These are phyloP conservation scores for Aphaenogaster ashmeadi DNA, from an alignment of 1,140 invertebrate species.

Conservation along the genomic window DNA sequence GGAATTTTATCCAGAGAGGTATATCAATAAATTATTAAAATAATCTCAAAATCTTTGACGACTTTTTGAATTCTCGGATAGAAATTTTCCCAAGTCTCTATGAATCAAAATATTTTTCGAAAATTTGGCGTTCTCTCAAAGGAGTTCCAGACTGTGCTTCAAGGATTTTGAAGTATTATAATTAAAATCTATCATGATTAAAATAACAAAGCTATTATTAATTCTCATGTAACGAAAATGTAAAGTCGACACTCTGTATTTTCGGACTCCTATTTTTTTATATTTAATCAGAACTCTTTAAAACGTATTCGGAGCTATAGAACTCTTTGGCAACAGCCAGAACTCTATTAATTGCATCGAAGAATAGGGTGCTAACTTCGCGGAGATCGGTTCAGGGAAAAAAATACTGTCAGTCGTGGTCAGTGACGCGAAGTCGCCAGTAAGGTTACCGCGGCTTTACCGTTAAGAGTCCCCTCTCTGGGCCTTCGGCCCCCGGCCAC, in stretches of 20 bases:
- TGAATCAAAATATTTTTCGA: neutral
- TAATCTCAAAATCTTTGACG: neutral
- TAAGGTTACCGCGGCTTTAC: conserved; percentile 84
- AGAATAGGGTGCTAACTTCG: neutral
- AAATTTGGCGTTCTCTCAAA: neutral
- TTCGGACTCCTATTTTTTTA: neutral
- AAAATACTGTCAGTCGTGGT: conserved; percentile 75
- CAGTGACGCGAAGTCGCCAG: conserved; percentile 73
- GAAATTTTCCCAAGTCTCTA: neutral
- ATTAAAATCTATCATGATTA: neutral
- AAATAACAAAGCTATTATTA: neutral
- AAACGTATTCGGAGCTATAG: neutral
- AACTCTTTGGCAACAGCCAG: neutral
- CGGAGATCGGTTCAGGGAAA: conserved; percentile 17
- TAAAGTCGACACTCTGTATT: neutral
- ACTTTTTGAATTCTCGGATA: neutral
- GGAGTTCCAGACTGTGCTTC: neutral
- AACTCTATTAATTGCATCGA: neutral
- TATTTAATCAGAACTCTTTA: neutral
- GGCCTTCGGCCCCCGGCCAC: conserved; percentile 4
- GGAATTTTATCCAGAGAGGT: neutral
- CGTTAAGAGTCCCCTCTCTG: conserved; percentile 79
- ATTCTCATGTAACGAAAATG: neutral
- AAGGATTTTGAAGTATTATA: neutral
- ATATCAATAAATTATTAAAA: neutral